Base-by-base conservation (phyloP, 2,888 invertebrate species). In the Drosophila dives region DNA sequence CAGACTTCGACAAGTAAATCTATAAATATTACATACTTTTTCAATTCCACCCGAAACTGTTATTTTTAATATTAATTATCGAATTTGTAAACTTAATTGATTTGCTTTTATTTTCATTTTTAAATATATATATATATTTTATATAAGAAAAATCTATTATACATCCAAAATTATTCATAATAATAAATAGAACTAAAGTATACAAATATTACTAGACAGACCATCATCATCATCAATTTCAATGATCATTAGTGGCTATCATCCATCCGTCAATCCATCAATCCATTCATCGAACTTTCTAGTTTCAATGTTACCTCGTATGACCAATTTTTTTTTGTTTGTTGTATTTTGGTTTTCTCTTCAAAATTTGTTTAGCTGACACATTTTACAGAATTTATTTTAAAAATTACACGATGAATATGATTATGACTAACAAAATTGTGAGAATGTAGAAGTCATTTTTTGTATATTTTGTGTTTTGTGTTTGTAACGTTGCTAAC, bases 131-230 rank as follows among this genome's bases (percentile, higher is more conserved):
- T 79, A 58, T 67, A 58, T 83, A 69, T 76, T 75, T 72, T 81
- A 88, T 91, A 91, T 91, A 91, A 90, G 89, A 92, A 91, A 89
- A 91, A 91, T 91, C 91, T 91, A 92, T 91, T 87, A 88, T 91
- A 91, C 91, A 91, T 88, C 83, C 80, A 91, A 91, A 91, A 91
- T 89, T 81, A 91, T 88, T 88, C 72, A 90, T 86, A 86, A 90
- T 90, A 86, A 90, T 86, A 90, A 91, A 91, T 91, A 91, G 82
- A 91, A 91, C 90, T 91, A 91, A 91, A 90, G 84, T 89, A 87
- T 87, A 84, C 89, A 91, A 87, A 89, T 85, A 84, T 90, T 86
- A 80, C 90, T 90, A 90, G 86, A 86, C 83, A 90, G 86, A 45
- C 45, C 89, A 62, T 77, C 78, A 71, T 76, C 71, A 23, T 42